Percentiles rank a stretch among this genome's conserved stretches.
Evolutionary conservation across 2,797 vertebrate genomes (phyloP).

Genomic region (Chrysocyon brachyurus): DNA sequence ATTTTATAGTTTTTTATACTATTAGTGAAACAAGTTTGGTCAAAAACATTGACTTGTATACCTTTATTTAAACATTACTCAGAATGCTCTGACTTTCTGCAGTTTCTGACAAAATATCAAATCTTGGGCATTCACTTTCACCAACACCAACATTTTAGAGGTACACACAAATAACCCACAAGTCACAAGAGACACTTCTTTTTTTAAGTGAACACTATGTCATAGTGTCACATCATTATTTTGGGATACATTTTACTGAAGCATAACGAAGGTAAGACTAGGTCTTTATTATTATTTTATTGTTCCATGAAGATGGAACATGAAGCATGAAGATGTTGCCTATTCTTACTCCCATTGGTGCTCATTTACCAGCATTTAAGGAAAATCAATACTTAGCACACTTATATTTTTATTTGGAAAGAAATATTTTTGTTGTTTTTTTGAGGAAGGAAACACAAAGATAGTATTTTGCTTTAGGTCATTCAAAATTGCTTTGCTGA

Average conservation of each 20-base stretch:
- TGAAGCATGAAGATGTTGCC: neutral
- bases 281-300: conserved; percentile 56
- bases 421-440: conserved; percentile 32
- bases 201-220: neutral
- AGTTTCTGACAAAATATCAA: neutral
- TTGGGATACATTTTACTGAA: conserved; percentile 57
- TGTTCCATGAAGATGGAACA: neutral
- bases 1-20: conserved; percentile 43
- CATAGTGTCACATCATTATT: neutral
- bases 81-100: conserved; percentile 23
- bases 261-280: conserved; percentile 44
- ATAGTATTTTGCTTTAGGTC: conserved; percentile 20
- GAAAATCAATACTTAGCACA: neutral
- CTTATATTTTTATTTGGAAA: conserved; percentile 38
- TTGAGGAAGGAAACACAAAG: conserved; percentile 16
- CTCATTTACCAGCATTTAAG: conserved; percentile 2
- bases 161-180: neutral
- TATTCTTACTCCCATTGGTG: neutral
- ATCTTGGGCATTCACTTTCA: conserved; percentile 29
- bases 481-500: conserved; percentile 22
- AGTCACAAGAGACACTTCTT: neutral
- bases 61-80: neutral
- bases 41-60: neutral
- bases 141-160: conserved; percentile 9
- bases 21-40: conserved; percentile 39